A percentile compares a stretch with the other conserved stretches of the same genome.
phyloP scores from a whole-genome alignment of 2,888 invertebrate species.

The Thymelicus sylvestris region DNA sequence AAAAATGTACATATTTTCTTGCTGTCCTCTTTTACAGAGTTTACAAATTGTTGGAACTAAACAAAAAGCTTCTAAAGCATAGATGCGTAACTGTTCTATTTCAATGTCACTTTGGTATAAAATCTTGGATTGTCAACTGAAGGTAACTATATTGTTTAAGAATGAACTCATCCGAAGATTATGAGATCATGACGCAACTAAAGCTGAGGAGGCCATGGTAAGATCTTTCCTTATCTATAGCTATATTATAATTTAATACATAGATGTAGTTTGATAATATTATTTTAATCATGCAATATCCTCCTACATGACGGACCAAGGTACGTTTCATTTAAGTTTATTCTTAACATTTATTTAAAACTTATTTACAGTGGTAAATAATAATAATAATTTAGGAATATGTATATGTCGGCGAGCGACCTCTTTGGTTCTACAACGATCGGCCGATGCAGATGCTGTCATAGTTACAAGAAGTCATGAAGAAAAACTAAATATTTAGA shows the following conservation, averaged over 20 bases:
- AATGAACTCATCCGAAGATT: constrained; percentile 64
- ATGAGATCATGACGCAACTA: constrained; percentile 62
- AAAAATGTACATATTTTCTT: too few species aligned
- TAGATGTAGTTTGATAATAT: not conserved
- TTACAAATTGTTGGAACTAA: not conserved
- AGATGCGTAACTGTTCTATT: not conserved
- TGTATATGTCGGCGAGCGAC: too few species aligned
- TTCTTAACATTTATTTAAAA: too few species aligned
- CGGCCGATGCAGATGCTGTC: too few species aligned
- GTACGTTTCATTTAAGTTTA: too few species aligned
- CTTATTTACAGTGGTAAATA: too few species aligned
- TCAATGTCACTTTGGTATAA: not conserved
- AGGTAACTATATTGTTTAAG: constrained; percentile 47
- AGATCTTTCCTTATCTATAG: constrained; percentile 24
- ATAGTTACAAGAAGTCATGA: too few species aligned
- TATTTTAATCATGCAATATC: not conserved
- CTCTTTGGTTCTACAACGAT: too few species aligned
- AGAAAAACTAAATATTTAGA: too few species aligned
- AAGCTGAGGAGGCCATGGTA: constrained; percentile 36
- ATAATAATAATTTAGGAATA: too few species aligned
- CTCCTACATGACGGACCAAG: not conserved
- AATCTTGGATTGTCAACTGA: not conserved
- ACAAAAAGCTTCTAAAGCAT: not conserved
- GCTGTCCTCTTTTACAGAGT: not conserved
- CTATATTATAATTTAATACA: not conserved